phyloP scores from a whole-genome alignment of 2,113 vertebrate species.

The Lota lota region DNA sequence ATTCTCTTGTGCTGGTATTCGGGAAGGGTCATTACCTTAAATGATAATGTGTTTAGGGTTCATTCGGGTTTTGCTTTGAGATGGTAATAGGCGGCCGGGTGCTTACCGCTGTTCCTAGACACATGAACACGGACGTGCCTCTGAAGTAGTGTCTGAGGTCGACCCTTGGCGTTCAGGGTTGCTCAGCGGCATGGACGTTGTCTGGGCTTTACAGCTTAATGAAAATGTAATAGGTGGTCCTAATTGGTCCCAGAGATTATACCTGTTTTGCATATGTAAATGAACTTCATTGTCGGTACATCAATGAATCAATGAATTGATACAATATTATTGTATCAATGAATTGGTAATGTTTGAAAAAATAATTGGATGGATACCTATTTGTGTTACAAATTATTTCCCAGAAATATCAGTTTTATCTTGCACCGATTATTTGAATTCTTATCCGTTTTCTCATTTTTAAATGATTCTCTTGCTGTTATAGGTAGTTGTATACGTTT shows the following conservation, averaged over 20 bases:
- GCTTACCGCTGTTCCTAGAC: constrained; percentile 25
- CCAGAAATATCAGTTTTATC: too few species aligned
- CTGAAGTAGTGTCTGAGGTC: too few species aligned
- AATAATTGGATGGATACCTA: too few species aligned
- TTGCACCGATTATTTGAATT: too few species aligned
- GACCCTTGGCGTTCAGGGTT: neutral
- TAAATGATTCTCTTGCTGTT: neutral
- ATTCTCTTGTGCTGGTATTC: constrained; percentile 44
- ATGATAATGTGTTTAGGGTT: constrained; percentile 49
- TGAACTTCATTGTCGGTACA: too few species aligned
- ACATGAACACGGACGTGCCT: constrained; percentile 15
- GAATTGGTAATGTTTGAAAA: too few species aligned
- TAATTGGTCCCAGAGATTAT: too few species aligned
- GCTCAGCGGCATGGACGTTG: neutral
- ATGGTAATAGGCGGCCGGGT: constrained; percentile 41
- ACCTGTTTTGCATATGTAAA: too few species aligned
- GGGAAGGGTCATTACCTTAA: constrained; percentile 53
- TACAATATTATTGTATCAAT: too few species aligned
- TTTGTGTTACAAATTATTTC: too few species aligned
- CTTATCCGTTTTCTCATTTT: neutral
- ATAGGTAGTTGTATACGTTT: neutral
- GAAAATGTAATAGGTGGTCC: too few species aligned
- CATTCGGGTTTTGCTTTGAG: constrained; percentile 43
- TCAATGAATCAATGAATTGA: too few species aligned
- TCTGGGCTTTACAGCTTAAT: neutral